Base-by-base conservation (phyloP, 2,888 invertebrate genomes). In the Meiosimyza platycephala region DNA sequence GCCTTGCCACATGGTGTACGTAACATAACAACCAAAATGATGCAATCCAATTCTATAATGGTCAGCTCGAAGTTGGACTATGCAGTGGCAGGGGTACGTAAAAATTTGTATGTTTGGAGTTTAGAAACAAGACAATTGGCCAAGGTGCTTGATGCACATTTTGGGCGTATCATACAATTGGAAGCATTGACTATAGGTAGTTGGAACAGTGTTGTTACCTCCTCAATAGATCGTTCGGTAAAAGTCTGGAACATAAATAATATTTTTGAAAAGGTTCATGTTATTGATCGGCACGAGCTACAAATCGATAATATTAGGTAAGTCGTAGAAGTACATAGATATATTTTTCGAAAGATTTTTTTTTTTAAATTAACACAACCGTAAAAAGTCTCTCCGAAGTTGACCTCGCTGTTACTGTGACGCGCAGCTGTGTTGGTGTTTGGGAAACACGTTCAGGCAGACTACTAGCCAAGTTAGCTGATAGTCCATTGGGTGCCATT, bases 231-330 rank as follows among this genome's bases (percentile, higher is more conserved):
- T 87, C 91, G 98, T 74, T 97, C 97, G 0, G 98, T 99, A 9
- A 99, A 99, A 90, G 79, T 79, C 16, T 99, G 99, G 99, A 99
- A 99, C 85, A 97, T 99, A 72, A 97, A 98, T 86, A 99, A 99
- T 85, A 98, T 99, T 78, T 97, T 98, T 82, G 98, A 99, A 84
- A 97, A 98, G 86, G 97, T 98, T 0, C 97, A 97, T 84, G 95
- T 95, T 55, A 97, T 99, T 77, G 96, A 98, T 82, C 89, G 98
- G 11, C 97, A 98, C 84, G 99, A 99, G 84, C 89, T 98, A 74
- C 96, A 97, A 79, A 96, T 99, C 74, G 98, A 99, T 86, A 92
- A 93, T 28, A 94, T 99, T 64, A 93, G 94, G 94, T 94, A 85
- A 64, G 54, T n/a, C 1, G 52, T 5, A 40, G 48, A 3, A 16